Conservation (phyloP, 2,113 vertebrate species). For the Psephotus haematonotus region DNA sequence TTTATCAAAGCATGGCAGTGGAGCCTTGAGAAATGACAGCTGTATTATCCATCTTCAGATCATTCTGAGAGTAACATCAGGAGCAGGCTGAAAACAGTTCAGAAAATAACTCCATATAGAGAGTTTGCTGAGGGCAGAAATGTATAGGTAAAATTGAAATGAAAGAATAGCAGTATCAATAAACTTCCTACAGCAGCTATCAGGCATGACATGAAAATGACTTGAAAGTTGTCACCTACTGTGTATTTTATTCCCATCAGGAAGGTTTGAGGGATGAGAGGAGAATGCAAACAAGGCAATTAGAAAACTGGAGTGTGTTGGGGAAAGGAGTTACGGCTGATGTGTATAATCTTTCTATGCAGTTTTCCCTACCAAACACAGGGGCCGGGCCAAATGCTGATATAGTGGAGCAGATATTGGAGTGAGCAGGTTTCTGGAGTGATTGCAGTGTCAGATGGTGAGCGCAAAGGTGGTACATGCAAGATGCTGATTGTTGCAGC, state of each 20-base stretch:
- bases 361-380: not conserved
- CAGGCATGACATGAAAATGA: constrained; percentile 1
- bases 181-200: constrained; percentile 1
- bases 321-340: not conserved
- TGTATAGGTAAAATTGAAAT: constrained; percentile 19
- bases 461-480: not conserved
- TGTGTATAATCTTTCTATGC: not conserved
- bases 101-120: constrained; percentile 23
- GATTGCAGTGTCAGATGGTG: not conserved
- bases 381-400: not conserved
- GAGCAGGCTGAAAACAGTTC: constrained; percentile 31
- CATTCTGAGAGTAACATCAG: constrained; percentile 10
- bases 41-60: constrained; percentile 54
- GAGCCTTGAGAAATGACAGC: constrained; percentile 59
- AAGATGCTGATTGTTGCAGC: not conserved
- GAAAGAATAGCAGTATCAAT: constrained; percentile 56
- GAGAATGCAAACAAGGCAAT: constrained; percentile 48
- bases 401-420: not conserved
- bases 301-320: not conserved
- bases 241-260: constrained; percentile 36
- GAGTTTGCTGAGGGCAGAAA: constrained; percentile 50
- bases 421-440: not conserved
- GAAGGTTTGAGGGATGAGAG: constrained; percentile 10
- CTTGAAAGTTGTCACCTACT: constrained; percentile 34
- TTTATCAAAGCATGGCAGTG: constrained; percentile 54